Conservation (phyloP, 2,888 invertebrate genomes). For the Cloeon dipterum region DNA sequence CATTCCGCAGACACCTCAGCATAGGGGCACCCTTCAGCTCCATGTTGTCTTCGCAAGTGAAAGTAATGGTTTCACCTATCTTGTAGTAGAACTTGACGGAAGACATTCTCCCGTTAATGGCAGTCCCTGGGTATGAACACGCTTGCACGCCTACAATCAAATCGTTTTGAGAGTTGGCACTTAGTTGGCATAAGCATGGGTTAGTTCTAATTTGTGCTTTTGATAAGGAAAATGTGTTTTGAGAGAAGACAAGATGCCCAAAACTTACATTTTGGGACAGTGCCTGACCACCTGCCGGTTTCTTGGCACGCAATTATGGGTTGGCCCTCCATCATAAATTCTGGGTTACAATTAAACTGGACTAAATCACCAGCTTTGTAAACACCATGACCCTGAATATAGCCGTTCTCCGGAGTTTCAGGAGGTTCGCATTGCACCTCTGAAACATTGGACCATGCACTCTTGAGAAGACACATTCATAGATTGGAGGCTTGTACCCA, state of each 20-base stretch:
- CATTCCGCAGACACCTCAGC: conserved; percentile 55
- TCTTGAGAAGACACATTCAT: background rate
- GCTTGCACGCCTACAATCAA: conserved; percentile 40
- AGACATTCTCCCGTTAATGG: conserved; percentile 65
- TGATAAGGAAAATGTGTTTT: background rate
- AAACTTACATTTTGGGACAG: conserved; percentile 54
- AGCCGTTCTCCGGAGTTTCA: conserved; percentile 50
- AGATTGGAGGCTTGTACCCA: background rate
- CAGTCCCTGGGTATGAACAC: conserved; percentile 70
- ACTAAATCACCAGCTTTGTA: conserved; percentile 68
- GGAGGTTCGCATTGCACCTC: conserved; percentile 63
- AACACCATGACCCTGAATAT: conserved; percentile 51
- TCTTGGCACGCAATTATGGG: conserved; percentile 80
- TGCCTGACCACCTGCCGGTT: conserved; percentile 65
- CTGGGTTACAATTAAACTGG: conserved; percentile 69
- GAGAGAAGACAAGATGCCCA: background rate
- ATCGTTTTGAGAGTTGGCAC: too few relatives aligned
- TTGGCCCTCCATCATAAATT: conserved; percentile 72
- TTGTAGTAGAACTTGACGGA: conserved; percentile 73
- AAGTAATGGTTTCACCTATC: conserved; percentile 64
- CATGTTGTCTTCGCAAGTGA: conserved; percentile 58
- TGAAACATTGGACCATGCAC: conserved; percentile 17
- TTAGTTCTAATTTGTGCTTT: background rate
- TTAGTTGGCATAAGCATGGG: too few relatives aligned
- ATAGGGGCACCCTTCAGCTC: conserved; percentile 51